Evolutionary conservation across 2,888 invertebrate genomes (phyloP), one percentile per base, ranked within the genome.

Genomic region (Notodonta ziczac): DNA sequence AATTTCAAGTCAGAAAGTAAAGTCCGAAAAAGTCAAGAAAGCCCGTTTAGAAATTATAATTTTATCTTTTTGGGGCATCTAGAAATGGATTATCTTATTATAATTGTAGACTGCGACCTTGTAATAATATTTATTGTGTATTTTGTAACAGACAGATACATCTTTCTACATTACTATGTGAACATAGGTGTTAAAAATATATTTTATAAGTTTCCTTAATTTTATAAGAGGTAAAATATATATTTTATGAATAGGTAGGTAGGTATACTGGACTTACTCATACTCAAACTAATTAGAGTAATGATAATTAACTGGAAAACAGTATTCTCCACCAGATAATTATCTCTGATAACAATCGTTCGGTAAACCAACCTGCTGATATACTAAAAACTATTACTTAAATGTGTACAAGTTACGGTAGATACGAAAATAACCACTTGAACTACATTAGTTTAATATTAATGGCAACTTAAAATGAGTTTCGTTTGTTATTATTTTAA

Each of bases 331-430:
- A 52, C 32, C 13, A 32, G 12, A 52, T 52, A 4, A 52, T 35
- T 52, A 52, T 52, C 52, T 32, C 6, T 52, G 52, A 52, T 52
- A 52, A 52, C 50, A 9, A 50, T 50, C 50, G 14, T 6, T 9
- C 48, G 5, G 7, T 14, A 14, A 24, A 24, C 24, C 24, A 24
- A 24, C 24, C 24, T 24, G 24, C 24, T 2, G 24, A 24, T 24
- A 24, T 50, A 16, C 50, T 50, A 16, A 50, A 16, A 50, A 50
- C 24, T 24, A 50, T 16, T 50, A 7, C 8, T 4, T 9, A 46
- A 46, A 46, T n/a, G 46, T n/a, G n/a, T 46, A 46, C 44, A 42
- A 10, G 9, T 42, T 10, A 42, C 12, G 13, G n/a, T n/a, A 46
- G 4, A 46, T 46, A 46, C n/a, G 13, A 10, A 13, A 46, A 6